Evolutionary conservation across 1,140 invertebrate genomes (phyloP).

Genomic region (Drosophila bipectinata): DNA sequence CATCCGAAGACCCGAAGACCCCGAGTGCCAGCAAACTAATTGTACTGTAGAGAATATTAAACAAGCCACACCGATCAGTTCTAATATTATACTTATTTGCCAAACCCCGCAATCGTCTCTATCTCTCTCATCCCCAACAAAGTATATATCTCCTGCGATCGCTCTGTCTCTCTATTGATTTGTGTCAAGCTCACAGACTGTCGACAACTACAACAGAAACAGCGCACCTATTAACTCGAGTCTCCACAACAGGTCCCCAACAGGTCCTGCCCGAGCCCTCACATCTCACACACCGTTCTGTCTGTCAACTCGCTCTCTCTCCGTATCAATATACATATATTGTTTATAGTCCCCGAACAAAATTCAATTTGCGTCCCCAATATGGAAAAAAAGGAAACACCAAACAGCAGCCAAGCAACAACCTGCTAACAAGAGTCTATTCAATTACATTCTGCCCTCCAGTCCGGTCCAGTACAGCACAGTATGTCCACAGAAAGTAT

Average conservation of each 20-base stretch:
- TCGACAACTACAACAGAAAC: not conserved
- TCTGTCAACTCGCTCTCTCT: constrained; percentile 39
- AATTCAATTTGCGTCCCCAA: constrained; percentile 48
- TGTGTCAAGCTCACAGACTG: constrained; percentile 13
- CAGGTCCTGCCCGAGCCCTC: constrained; percentile 74
- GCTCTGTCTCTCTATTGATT: constrained; percentile 26
- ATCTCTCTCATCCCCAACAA: not conserved
- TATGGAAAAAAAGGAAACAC: constrained; percentile 30
- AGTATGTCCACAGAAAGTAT: constrained; percentile 9
- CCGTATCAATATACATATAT: constrained; percentile 47
- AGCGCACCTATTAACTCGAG: not conserved
- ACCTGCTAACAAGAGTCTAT: constrained; percentile 36
- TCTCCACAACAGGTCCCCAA: constrained; percentile 1
- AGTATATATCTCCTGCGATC: constrained; percentile 22
- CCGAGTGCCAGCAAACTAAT: constrained; percentile 34
- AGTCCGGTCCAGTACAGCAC: constrained; percentile 23
- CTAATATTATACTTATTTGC: constrained; percentile 17
- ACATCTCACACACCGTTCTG: constrained; percentile 56
- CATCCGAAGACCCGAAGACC: constrained; percentile 8
- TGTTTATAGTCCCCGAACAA: constrained; percentile 48
- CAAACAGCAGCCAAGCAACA: constrained; percentile 22
- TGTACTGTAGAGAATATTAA: constrained; percentile 12
- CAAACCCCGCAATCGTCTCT: constrained; percentile 14
- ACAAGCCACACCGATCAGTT: constrained; percentile 3
- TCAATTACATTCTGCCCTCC: constrained; percentile 17